A percentile compares a stretch with the other conserved stretches of the same genome.
phyloP scores from a whole-genome alignment of 1,140 invertebrate genomes.

The Andricus grossulariae region DNA sequence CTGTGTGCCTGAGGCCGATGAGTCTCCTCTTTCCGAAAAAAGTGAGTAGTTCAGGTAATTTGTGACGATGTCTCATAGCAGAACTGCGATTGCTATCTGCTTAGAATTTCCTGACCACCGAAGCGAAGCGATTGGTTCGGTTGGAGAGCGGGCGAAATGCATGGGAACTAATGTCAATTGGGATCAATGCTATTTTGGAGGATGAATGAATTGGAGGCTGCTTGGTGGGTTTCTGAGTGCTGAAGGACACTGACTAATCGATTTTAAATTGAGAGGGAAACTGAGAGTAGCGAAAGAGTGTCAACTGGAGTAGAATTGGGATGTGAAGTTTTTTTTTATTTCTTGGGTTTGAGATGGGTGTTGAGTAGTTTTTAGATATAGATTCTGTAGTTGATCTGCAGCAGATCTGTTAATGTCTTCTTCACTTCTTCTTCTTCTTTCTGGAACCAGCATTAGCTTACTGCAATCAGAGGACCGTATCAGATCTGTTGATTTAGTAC shows the following conservation, averaged over 20 bases:
- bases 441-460: too few species aligned
- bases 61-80: conserved; percentile 15
- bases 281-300: not conserved
- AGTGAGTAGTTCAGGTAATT: conserved; percentile 8
- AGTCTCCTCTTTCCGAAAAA: conserved; percentile 7
- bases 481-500: too few species aligned
- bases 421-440: too few species aligned
- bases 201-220: conserved; percentile 30
- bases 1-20: not conserved
- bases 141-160: conserved; percentile 3
- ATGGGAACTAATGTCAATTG: conserved; percentile 30
- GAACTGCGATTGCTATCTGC: conserved; percentile 22
- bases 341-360: too few species aligned
- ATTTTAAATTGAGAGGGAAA: conserved; percentile 15
- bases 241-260: conserved; percentile 28
- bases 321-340: too few species aligned
- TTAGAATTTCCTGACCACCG: conserved; percentile 31
- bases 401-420: too few species aligned
- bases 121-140: conserved; percentile 27
- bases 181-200: conserved; percentile 28
- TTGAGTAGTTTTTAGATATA: too few species aligned
- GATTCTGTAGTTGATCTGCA: too few species aligned
- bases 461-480: too few species aligned
- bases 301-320: not conserved
- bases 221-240: conserved; percentile 5